Evolutionary conservation across 2,113 vertebrate species (phyloP).

Genomic region (Anguilla japonica): DNA sequence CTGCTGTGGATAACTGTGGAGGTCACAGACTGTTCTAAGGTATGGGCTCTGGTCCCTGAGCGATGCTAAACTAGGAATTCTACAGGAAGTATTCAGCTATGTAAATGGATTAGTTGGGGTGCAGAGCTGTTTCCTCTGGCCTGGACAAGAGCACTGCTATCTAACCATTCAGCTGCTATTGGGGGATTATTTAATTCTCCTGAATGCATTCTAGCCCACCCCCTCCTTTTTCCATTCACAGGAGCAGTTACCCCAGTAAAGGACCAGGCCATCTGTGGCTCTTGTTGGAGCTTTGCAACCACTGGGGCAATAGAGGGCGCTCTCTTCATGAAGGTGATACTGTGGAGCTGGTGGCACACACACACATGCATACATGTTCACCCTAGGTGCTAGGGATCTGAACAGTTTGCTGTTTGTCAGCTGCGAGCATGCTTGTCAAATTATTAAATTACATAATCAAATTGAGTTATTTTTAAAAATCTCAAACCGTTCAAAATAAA

Average conservation of each 20-base stretch:
- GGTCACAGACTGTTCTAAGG: background rate
- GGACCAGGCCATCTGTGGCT: constrained; percentile 76
- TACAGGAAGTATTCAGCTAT: too few species aligned
- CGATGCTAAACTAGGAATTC: too few species aligned
- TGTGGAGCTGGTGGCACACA: background rate
- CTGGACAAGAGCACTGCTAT: too few species aligned
- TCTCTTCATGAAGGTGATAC: constrained; percentile 71
- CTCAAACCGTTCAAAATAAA: too few species aligned
- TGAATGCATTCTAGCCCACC: background rate
- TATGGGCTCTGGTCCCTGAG: too few species aligned
- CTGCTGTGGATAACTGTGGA: background rate
- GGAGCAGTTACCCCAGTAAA: constrained; percentile 77
- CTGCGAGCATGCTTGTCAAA: too few species aligned
- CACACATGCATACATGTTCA: constrained; percentile 1
- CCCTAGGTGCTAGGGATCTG: too few species aligned
- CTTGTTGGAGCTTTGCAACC: constrained; percentile 75
- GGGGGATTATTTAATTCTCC: too few species aligned
- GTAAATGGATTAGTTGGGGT: background rate
- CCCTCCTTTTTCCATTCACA: constrained; percentile 37
- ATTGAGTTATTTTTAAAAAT: too few species aligned
- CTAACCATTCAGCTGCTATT: too few species aligned
- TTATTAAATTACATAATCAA: too few species aligned
- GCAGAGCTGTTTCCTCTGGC: background rate
- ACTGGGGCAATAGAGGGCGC: constrained; percentile 72
- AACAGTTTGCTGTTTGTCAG: too few species aligned